Evolutionary conservation across 2,797 vertebrate species (phyloP), one percentile per base, ranked within the genome.

Genomic region (Numenius phaeopus): DNA sequence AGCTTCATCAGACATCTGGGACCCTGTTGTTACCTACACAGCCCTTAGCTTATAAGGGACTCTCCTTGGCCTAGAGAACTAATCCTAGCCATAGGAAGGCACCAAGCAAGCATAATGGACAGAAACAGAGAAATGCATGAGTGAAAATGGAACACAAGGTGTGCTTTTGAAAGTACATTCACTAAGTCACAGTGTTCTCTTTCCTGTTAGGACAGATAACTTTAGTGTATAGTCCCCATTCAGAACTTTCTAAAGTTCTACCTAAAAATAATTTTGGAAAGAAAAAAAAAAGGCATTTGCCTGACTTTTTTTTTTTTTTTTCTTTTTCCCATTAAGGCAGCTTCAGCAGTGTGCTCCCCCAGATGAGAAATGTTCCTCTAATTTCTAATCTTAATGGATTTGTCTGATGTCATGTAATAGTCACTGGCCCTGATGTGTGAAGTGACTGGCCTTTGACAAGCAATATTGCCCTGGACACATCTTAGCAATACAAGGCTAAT

Each of bases 271-370:
- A 8, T 69, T 80, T 52, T 52, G 23, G 15, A 19, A 44, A 76
- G 23, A 22, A 79, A 70, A 52, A 2, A 30, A 23, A 40, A 20
- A 47, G 5, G 1, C 5, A n/a, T 69, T 55, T 70, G 7, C 27
- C 26, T n/a, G 22, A 11, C 30, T 58, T 42, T 64, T 52, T 52
- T 34, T 42, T 64, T 52, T 52, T 34, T 55, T 50, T 69, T 40
- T 0, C 5, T 26, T 15, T 34, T 0, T 6, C 30, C 24, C 9
- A 16, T 55, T 19, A 17, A n/a, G 39, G 8, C 7, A 7, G 2
- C 67, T 87, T 27, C 29, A 67, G 24, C 11, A 49, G 7, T 44
- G 10, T 29, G 2, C 1, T 72, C 5, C 4, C 10, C 4, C 2
- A 40, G 14, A 59, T 55, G 7, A 71, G 27, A 89, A 83, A 80